Base-by-base conservation (phyloP, 2,888 invertebrate species). In the Nudaria mundana region DNA sequence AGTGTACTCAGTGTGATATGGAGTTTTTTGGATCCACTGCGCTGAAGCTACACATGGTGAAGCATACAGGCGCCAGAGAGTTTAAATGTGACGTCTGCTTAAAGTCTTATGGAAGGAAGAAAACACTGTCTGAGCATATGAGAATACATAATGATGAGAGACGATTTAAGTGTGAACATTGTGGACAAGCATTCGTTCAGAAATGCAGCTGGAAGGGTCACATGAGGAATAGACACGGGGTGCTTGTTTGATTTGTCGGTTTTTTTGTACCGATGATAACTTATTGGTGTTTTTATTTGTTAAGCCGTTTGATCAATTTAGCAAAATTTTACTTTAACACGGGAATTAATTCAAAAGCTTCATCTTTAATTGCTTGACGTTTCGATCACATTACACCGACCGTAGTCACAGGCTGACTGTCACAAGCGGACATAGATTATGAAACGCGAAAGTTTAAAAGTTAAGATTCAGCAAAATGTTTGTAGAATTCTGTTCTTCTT, bases 1-100 rank as follows among this genome's bases (percentile, higher is more conserved):
- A 68, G 32, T 85, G 84, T 33, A 41, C 62, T 0, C 42, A 60
- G 1, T 84, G 84, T 32, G 69, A 74, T 1, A 73, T 71, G 49
- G 65, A 56, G 6, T 84, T 81, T 30, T 77, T 68, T 10, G 62
- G 66, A 1, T 68, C 66, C 2, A 54, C 58, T 6, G 69, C 66
- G 16, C 37, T 78, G n/a, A 60, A 59, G 24, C 48, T 63, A 2
- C 78, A 76, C 24, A 61, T 67, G 63, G 54, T 68, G 0, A 66
- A 64, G 4, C 72, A 75, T 28, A 60, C 66, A 1, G 71, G 69
- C 0, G 36, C 55, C 5, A 61, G 59, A n/a, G 55, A 59, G n/a
- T 75, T 63, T 30, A 52, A 64, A 26, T 79, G 79, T 35, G 47
- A 56, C 0, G 58, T 75, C 0, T 80, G 78, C 24, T 43, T 55